These are phyloP conservation scores for Seriola rivoliana DNA, from an alignment of 2,113 vertebrate species.

Conservation along the genomic window DNA sequence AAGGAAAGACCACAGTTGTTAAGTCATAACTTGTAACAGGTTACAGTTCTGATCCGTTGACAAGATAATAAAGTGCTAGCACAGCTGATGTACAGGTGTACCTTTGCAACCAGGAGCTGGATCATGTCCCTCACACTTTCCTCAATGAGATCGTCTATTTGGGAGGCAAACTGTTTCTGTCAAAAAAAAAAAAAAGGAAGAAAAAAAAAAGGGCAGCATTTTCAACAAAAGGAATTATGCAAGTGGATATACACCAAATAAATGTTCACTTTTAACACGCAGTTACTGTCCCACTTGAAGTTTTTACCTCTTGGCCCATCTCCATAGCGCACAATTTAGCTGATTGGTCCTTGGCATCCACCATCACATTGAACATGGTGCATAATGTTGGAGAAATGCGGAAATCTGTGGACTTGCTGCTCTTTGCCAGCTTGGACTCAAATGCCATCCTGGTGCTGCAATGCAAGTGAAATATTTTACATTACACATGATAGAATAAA, in stretches of 20 bases:
- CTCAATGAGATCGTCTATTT: slow-evolving; percentile 99
- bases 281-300: not conserved
- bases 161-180: slow-evolving; percentile 97
- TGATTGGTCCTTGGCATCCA: slow-evolving; percentile 99
- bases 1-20: not conserved
- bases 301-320: slow-evolving; percentile 97
- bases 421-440: slow-evolving; percentile 98
- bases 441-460: slow-evolving; percentile 98
- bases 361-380: slow-evolving; percentile 99
- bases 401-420: slow-evolving; percentile 99
- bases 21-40: not conserved
- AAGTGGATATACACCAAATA: not conserved
- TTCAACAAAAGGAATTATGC: not conserved
- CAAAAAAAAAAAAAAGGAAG: not conserved
- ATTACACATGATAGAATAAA: not conserved
- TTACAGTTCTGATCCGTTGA: not conserved
- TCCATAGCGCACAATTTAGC: slow-evolving; percentile 99
- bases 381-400: slow-evolving; percentile 99
- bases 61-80: not conserved
- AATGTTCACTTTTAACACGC: not conserved
- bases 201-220: slow-evolving; percentile 18
- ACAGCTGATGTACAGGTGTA: slow-evolving; percentile 65
- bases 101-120: slow-evolving; percentile 97
- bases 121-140: slow-evolving; percentile 99
- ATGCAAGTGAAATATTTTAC: slow-evolving; percentile 67